These are phyloP conservation scores for Ardeotis arabs DNA, from an alignment of 2,113 vertebrate genomes.

Conservation along the genomic window DNA sequence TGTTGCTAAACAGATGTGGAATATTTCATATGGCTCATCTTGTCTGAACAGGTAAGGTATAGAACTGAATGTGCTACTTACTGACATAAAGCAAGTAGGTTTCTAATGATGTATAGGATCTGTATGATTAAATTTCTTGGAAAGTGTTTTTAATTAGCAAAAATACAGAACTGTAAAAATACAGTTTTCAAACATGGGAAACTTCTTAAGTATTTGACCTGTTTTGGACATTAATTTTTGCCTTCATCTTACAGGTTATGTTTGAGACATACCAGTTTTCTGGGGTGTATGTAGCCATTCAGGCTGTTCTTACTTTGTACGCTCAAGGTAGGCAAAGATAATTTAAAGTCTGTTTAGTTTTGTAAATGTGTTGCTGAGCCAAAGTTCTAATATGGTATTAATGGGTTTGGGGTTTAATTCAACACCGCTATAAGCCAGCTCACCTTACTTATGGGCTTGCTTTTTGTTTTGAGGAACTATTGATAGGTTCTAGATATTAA, in stretches of 20 bases:
- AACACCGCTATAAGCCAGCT: not conserved
- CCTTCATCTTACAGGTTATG: constrained; percentile 87
- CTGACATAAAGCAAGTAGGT: not conserved
- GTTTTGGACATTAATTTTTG: constrained; percentile 22
- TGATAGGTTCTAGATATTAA: not conserved
- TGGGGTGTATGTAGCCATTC: constrained; percentile 97
- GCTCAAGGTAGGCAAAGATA: constrained; percentile 89
- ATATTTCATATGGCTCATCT: not conserved
- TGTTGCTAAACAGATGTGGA: not conserved
- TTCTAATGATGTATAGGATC: not conserved
- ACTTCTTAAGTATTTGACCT: not conserved
- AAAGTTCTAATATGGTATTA: not conserved
- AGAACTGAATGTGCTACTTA: not conserved
- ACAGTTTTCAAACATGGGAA: not conserved
- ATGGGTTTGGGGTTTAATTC: not conserved
- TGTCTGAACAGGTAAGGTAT: not conserved
- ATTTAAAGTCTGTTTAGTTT: not conserved
- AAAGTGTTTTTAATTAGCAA: not conserved
- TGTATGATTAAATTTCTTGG: not conserved
- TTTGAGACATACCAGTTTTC: constrained; percentile 98
- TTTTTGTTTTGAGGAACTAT: not conserved
- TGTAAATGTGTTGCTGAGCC: not conserved
- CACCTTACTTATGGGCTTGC: not conserved
- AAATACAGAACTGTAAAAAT: not conserved
- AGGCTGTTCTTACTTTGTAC: constrained; percentile 96